Evolutionary conservation across 2,113 vertebrate species (phyloP).

Genomic region (Otus sunia): DNA sequence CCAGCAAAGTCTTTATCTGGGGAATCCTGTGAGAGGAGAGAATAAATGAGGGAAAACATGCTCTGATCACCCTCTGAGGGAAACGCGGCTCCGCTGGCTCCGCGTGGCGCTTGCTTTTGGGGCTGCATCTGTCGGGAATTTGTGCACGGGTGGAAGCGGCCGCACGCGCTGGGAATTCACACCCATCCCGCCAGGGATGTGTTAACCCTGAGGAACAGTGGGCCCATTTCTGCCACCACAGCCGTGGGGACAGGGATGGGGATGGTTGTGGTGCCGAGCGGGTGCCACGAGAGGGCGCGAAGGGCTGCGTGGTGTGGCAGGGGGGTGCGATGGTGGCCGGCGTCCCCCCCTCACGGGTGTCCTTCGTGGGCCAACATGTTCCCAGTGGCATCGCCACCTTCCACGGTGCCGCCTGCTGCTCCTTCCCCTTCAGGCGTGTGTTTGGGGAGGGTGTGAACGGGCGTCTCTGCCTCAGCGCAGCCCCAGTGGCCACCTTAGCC

Average conservation of each 20-base stretch:
- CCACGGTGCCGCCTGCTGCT: fast-evolving
- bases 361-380: fast-evolving
- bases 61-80: fast-evolving
- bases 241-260: background rate
- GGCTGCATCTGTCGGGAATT: background rate
- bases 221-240: background rate
- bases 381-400: fast-evolving
- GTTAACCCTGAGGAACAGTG: fast-evolving
- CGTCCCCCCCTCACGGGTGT: background rate
- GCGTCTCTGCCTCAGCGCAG: background rate
- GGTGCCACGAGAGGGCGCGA: conserved; percentile 5
- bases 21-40: background rate
- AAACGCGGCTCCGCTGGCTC: background rate
- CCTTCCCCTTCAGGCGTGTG: background rate
- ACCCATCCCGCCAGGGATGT: fast-evolving
- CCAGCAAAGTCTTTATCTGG: background rate
- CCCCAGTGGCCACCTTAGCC: background rate
- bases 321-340: background rate
- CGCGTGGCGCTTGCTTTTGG: fast-evolving
- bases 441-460: fast-evolving
- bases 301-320: background rate
- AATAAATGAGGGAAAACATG: background rate
- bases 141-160: fast-evolving
- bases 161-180: background rate
- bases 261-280: background rate